Base-by-base conservation (phyloP, 2,888 invertebrate genomes). In the Incurvaria masculella region DNA sequence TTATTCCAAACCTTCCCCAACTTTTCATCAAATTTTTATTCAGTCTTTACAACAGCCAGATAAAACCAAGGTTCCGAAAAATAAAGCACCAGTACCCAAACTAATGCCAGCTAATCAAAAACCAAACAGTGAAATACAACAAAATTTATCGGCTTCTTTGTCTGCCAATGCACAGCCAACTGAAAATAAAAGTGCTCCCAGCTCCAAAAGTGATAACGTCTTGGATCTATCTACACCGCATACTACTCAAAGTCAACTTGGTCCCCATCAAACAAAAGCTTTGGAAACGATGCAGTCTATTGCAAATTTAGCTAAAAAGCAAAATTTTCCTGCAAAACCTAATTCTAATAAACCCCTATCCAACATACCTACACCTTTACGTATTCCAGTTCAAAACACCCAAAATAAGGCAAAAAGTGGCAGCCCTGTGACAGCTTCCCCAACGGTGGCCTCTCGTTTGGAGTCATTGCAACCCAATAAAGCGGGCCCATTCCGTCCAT, bases 231-330 rank as follows among this genome's bases (percentile, higher is more conserved):
- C 79, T 49, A 79, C 79, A 47, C 72, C 75, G 44, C 75, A 75
- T 55, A 71, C 66, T 56, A 60, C 68, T 42, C 76, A 69, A 59
- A 70, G 65, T 57, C 72, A 73, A 53, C 59, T 71, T 46, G 69
- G 65, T 40, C 67, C 68, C 38, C 75, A 75, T 51, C 76, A 76
- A 56, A 70, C 71, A 52, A 74, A 78, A 61, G 68, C 71, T 44
- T 68, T 79, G 60, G 78, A 78, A 62, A 78, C 76, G 39, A 79
- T 79, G 79, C 78, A 79, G 52, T 73, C 79, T 42, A 79, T 79
- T 56, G 78, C 73, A 26, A 79, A 78, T 62, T 64, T 79, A 49
- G 79, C 78, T 47, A 79, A 78, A 55, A 75, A 76, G 60, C 79
- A 79, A 60, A 70, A 63, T 57, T 61, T 73, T 23, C 64, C 73